Conservation (phyloP, 2,888 invertebrate species). For the Aquatica leii region DNA sequence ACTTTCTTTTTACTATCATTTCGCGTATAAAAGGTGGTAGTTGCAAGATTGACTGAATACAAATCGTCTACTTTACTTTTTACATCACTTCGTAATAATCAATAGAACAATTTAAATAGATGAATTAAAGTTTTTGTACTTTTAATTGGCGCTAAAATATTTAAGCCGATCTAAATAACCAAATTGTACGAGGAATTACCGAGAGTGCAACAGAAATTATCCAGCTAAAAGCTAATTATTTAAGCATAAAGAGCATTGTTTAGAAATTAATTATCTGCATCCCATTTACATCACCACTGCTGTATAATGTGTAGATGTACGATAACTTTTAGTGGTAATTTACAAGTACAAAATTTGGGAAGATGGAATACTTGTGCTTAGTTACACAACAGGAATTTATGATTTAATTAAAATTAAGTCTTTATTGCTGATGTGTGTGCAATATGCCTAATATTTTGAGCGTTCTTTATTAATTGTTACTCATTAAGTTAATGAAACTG, state of each 20-base stretch:
- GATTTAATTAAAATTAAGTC: not conserved
- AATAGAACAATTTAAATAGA: constrained; percentile 4
- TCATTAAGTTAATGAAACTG: no score
- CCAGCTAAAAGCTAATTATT: not conserved
- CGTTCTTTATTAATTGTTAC: no score
- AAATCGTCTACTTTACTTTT: constrained; percentile 1
- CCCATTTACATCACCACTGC: not conserved
- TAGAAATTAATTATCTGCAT: constrained; percentile 10
- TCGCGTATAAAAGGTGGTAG: not conserved
- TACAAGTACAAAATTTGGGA: no score
- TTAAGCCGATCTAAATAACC: no score
- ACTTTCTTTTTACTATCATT: not conserved
- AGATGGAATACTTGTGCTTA: not conserved
- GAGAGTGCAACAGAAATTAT: not conserved
- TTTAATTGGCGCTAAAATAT: no score
- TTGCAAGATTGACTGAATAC: constrained; percentile 11
- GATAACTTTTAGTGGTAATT: not conserved
- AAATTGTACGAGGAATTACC: not conserved
- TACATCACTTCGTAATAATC: not conserved
- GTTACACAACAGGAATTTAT: not conserved
- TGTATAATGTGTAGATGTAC: not conserved
- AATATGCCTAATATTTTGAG: no score
- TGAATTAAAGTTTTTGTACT: not conserved
- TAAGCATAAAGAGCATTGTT: not conserved
- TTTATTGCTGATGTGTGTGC: not conserved